Conservation (phyloP, 2,113 vertebrate genomes). For the Nothobranchius kuhntae region DNA sequence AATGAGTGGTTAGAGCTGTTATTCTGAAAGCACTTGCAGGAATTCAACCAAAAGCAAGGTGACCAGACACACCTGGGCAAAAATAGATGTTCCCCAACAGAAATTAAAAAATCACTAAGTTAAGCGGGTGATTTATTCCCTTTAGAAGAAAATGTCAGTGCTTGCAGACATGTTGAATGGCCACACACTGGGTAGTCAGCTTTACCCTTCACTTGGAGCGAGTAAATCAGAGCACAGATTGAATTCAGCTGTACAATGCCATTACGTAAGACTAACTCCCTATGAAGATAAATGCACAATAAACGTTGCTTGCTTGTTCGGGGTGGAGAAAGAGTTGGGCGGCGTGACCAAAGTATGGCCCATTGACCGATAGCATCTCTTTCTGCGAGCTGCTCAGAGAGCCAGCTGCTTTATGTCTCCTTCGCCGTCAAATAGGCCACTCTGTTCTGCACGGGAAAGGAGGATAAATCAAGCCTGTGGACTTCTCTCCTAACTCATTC, state of each 20-base stretch:
- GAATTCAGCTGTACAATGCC: conserved; percentile 38
- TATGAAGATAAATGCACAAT: conserved; percentile 56
- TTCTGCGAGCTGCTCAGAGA: conserved; percentile 54
- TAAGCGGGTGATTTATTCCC: not conserved
- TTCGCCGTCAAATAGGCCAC: conserved; percentile 48
- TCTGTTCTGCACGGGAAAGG: conserved; percentile 47
- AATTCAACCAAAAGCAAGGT: not conserved
- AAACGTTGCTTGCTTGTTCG: conserved; percentile 38
- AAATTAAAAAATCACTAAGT: not conserved
- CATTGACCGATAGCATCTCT: conserved; percentile 69
- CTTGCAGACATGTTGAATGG: conserved; percentile 8
- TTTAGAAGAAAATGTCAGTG: conserved; percentile 1
- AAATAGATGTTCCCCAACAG: not conserved
- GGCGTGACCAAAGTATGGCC: conserved; percentile 51
- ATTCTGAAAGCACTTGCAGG: not conserved
- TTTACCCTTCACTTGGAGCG: conserved; percentile 38
- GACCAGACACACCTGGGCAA: not conserved
- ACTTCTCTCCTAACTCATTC: conserved; percentile 35
- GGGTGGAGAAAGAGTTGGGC: conserved; percentile 49
- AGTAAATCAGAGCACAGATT: conserved; percentile 55
- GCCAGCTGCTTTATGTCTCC: conserved; percentile 69
- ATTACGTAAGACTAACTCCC: conserved; percentile 55
- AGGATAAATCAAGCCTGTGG: conserved; percentile 59
- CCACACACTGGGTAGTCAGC: conserved; percentile 30
- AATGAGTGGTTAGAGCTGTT: not conserved